Evolutionary conservation across 2,113 vertebrate species (phyloP), one percentile per base, ranked within the genome.

Genomic region (Semnopithecus entellus): DNA sequence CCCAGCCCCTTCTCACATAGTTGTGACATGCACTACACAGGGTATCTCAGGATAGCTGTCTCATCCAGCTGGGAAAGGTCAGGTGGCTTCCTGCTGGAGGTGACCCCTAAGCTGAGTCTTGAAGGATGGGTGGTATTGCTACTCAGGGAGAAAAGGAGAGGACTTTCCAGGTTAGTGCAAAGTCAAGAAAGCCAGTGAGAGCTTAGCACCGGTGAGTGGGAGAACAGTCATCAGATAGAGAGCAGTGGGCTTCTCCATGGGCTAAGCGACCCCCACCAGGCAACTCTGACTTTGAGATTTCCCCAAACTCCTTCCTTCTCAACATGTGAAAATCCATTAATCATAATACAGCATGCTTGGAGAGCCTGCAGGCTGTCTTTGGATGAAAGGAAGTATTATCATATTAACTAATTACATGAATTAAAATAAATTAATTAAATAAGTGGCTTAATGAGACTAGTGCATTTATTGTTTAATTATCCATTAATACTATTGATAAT

Each of bases 351-450:
- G 0, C 0, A 80, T 52, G 61, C 83, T 55, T 18, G 64, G 92
- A 96, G 84, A 95, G 92, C 92, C 97, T 55, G 50, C 55, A 17
- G 97, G 95, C 95, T 95, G 57, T 92, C 94, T 96, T 82, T 45
- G 70, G 75, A 95, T 95, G 94, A 96, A 89, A 92, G 96, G 43
- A 85, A 95, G 45, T 79, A 88, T 97, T 97, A 97, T 90, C 95
- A 94, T 95, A 92, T 95, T 92, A 96, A 88, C 92, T 96, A 97
- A 98, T 97, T 95, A 96, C 72, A 88, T 18, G 72, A 95, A 97
- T 97, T 97, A 97, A 97, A 97, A 97, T 95, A 86, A 97, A 97
- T 97, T 97, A 98, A 97, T 97, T 97, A 95, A 96, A 96, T 96
- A 96, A 98, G 32, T 90, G 94, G 48, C 90, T 96, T 97, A 92